Evolutionary conservation across 92 coral and sea anemone genomes (phyloP), one percentile per base, ranked within the genome.

Genomic region (Porites lobata): DNA sequence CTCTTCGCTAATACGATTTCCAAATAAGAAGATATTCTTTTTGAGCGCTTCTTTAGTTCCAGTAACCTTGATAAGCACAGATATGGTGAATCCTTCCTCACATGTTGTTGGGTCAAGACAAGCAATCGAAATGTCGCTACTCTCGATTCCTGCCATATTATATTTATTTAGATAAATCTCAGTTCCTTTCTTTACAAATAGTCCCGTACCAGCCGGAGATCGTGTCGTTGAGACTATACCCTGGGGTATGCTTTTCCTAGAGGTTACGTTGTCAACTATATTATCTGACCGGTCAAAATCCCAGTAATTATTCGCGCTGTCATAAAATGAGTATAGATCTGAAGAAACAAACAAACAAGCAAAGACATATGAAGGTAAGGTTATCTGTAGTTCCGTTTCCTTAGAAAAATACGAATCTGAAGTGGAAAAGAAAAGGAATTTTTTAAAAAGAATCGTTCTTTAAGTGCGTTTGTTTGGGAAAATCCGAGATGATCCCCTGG

Each of bases 31-130:
- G 19, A n/a, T 32, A 56, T 32, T 9, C 5, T 61, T n/a, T 57
- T 59, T 10, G 26, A 56, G 32, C n/a, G 15, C 13, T 7, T 18
- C 6, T 0, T 2, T 18, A 61, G 82, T 7, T n/a, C 57, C 71
- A 38, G 11, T 78, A 18, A 78, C 59, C 20, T 78, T 78, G 72
- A 78, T 38, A 29, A 78, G 47, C 22, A 78, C 8, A 8, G 82
- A 78, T 9, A 78, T 71, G 2, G 70, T 15, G 13, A 78, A 24
- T 32, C 82, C 82, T 15, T 62, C 9, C 3, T 50, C 15, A 58
- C 82, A 78, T 12, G 0, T 64, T 20, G 54, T 6, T 61, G 82
- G 82, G 61, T 78, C 18, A 38, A 61, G 82, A 61, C 82, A 78
- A 26, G 15, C 73, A 18, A 6, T n/a, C 8, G 32, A 12, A 68